Evolutionary conservation across 2,888 invertebrate genomes (phyloP).

Genomic region (Drosophila percnosoma): DNA sequence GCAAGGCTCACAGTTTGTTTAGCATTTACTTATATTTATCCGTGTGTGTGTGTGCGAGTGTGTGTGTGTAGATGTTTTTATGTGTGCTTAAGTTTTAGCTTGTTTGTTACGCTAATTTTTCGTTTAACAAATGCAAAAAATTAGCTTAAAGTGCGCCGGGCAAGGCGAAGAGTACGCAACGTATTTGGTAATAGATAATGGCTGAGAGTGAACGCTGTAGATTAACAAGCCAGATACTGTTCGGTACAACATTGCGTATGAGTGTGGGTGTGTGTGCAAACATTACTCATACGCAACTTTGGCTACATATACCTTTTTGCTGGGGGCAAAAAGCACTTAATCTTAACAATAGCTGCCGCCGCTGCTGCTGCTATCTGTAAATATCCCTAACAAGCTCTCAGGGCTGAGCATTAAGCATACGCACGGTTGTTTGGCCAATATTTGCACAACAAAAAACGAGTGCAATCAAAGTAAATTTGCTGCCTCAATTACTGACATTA

Average conservation of each 20-base stretch:
- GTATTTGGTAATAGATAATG: conserved; percentile 23
- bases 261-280: conserved; percentile 15
- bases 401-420: conserved; percentile 38
- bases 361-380: conserved; percentile 17
- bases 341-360: conserved; percentile 39
- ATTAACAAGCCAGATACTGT: conserved; percentile 5
- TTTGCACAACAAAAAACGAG: conserved; percentile 18
- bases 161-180: conserved; percentile 8
- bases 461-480: conserved; percentile 6
- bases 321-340: conserved; percentile 44
- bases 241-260: conserved; percentile 40
- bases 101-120: conserved; percentile 56
- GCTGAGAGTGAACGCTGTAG: not conserved
- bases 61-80: conserved; percentile 12
- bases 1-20: conserved; percentile 57
- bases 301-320: not conserved
- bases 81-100: conserved; percentile 27
- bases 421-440: conserved; percentile 37
- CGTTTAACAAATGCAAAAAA: conserved; percentile 44
- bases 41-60: not conserved
- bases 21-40: conserved; percentile 28
- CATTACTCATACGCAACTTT: conserved; percentile 56
- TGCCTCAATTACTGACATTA: conserved; percentile 25
- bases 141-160: conserved; percentile 26
- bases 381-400: conserved; percentile 12